Evolutionary conservation across 30 jellyfish, hydroid and myxozoan species (phyloP).

Genomic region (Nemopilema nomurai): DNA sequence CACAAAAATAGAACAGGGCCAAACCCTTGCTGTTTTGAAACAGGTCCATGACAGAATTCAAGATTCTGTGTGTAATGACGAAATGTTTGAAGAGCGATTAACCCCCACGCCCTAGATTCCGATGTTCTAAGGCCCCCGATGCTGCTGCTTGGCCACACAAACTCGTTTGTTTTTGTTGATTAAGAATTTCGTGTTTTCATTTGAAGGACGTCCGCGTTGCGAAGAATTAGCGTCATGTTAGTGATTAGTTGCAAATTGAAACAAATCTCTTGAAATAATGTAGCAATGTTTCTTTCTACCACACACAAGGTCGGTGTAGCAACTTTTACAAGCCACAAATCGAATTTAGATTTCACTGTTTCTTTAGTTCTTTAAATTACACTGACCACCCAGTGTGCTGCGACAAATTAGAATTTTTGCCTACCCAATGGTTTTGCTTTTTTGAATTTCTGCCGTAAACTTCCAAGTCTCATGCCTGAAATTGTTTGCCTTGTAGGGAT

Average conservation of each 20-base stretch:
- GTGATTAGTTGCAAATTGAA: not conserved
- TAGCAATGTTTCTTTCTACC: not conserved
- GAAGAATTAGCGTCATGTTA: not conserved
- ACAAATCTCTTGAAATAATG: not conserved
- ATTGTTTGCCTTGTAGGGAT: slow-evolving; percentile 62
- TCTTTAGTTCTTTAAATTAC: not conserved
- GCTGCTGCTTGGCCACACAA: no score
- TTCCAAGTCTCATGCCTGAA: not conserved
- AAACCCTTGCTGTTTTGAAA: no score
- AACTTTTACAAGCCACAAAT: slow-evolving; percentile 1
- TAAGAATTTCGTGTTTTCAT: no score
- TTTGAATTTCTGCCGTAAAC: not conserved
- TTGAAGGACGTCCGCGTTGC: not conserved
- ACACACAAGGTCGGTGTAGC: not conserved
- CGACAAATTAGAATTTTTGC: not conserved
- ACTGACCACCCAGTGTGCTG: slow-evolving; percentile 2
- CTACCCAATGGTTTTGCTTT: not conserved
- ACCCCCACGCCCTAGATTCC: no score
- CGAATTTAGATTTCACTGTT: not conserved
- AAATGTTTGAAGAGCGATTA: no score
- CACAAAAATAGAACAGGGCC: no score
- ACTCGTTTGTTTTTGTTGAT: not conserved
- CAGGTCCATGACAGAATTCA: no score
- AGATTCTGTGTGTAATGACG: no score
- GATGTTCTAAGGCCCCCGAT: no score